These are phyloP conservation scores for Fopius arisanus DNA, from an alignment of 1,140 invertebrate genomes.

Conservation along the genomic window DNA sequence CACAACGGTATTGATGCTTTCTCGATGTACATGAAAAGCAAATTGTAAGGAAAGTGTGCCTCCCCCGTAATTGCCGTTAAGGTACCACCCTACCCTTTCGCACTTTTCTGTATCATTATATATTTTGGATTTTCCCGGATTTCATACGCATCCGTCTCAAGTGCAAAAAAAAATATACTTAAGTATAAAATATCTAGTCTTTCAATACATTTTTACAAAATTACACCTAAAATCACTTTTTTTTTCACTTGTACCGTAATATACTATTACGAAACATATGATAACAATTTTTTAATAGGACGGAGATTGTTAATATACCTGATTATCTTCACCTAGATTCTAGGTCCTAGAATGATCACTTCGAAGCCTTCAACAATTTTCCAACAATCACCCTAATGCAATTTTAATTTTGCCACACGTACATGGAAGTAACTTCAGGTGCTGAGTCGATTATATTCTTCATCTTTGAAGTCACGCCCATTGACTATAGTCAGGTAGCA, in stretches of 20 bases:
- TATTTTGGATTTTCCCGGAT: background rate
- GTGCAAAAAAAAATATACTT: too few relatives aligned
- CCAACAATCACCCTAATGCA: background rate
- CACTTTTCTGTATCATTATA: background rate
- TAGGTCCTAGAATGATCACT: too few relatives aligned
- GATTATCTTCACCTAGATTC: too few relatives aligned
- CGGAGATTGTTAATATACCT: too few relatives aligned
- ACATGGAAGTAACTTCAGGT: background rate
- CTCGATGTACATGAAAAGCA: background rate
- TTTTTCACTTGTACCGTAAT: too few relatives aligned
- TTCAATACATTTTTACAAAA: too few relatives aligned
- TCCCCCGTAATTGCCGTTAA: background rate
- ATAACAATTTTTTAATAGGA: too few relatives aligned
- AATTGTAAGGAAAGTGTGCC: slow-evolving; percentile 1
- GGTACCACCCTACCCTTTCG: background rate
- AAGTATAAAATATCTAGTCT: too few relatives aligned
- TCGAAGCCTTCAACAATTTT: background rate
- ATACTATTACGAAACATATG: too few relatives aligned
- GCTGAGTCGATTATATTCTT: slow-evolving; percentile 3
- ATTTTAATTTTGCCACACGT: background rate
- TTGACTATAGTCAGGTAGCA: background rate
- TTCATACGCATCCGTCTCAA: background rate
- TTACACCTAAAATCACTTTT: too few relatives aligned
- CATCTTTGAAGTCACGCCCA: background rate
- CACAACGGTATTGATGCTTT: slow-evolving; percentile 14